phyloP scores from a whole-genome alignment of 2,113 vertebrate species.

The Coracopsis vasa region DNA sequence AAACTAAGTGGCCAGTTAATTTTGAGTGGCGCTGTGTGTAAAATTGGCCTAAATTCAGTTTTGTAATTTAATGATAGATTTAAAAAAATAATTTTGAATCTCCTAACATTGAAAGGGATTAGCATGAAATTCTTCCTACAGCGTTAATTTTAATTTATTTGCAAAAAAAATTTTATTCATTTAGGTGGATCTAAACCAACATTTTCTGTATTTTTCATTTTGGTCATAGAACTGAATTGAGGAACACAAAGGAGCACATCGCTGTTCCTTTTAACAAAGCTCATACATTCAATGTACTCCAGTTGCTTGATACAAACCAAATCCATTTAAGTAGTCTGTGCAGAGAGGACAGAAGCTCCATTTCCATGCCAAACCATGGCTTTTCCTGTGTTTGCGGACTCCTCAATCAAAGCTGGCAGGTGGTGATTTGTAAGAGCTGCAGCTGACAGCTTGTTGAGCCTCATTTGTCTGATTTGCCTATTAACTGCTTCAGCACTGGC shows the following conservation, averaged over 20 bases:
- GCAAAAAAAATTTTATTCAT: background rate
- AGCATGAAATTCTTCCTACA: background rate
- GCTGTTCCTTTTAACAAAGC: background rate
- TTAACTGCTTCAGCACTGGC: background rate
- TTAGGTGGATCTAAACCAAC: background rate
- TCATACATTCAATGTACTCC: background rate
- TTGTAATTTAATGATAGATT: background rate
- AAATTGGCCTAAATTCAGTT: background rate
- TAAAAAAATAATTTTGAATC: rapidly evolving
- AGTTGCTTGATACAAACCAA: background rate
- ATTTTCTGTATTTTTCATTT: background rate
- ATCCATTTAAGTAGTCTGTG: background rate
- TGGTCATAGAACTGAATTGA: background rate
- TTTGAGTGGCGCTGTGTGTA: background rate
- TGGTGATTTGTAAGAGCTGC: background rate
- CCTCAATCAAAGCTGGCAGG: slow-evolving; percentile 7
- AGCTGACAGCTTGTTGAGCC: background rate
- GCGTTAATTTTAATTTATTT: background rate
- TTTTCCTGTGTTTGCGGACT: slow-evolving; percentile 19
- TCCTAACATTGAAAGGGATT: background rate
- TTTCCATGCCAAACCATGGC: background rate
- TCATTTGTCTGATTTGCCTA: background rate
- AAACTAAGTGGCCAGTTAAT: background rate
- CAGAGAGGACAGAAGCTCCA: background rate
- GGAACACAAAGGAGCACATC: background rate